These are phyloP conservation scores for Ditula angustiorana DNA, from an alignment of 2,888 invertebrate genomes.

Conservation along the genomic window DNA sequence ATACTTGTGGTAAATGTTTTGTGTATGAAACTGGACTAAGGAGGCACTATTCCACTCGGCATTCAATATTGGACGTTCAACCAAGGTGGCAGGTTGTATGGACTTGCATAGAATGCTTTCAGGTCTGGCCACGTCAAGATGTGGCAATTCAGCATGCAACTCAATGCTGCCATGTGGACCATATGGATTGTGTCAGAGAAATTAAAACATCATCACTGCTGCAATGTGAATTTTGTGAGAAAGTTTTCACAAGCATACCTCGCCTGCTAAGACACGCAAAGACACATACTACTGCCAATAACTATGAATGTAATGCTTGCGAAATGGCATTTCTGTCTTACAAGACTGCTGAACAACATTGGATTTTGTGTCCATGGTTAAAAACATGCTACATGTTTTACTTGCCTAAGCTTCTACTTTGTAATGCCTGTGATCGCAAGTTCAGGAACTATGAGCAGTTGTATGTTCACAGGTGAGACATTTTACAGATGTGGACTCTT, in stretches of 20 bases:
- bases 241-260: slow-evolving; percentile 78
- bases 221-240: slow-evolving; percentile 81
- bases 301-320: slow-evolving; percentile 87
- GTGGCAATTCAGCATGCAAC: slow-evolving; percentile 68
- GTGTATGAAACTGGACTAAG: slow-evolving; percentile 78
- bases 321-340: slow-evolving; percentile 68
- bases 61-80: slow-evolving; percentile 62
- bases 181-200: slow-evolving; percentile 64
- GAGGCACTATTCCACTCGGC: slow-evolving; percentile 71
- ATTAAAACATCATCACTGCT: slow-evolving; percentile 77
- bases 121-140: slow-evolving; percentile 77
- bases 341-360: slow-evolving; percentile 74
- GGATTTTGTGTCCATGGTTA: slow-evolving; percentile 73
- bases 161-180: slow-evolving; percentile 66
- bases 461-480: slow-evolving; percentile 75
- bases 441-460: slow-evolving; percentile 79
- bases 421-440: slow-evolving; percentile 79
- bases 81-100: slow-evolving; percentile 80
- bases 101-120: slow-evolving; percentile 80
- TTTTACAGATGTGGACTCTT: slow-evolving; percentile 54
- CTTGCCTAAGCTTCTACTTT: slow-evolving; percentile 73
- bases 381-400: slow-evolving; percentile 71
- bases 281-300: slow-evolving; percentile 87
- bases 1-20: slow-evolving; percentile 77
- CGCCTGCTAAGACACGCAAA: slow-evolving; percentile 73